Conservation (phyloP, 30 jellyfish, hydroid and myxozoan genomes). For the Hydractinia echinata region DNA sequence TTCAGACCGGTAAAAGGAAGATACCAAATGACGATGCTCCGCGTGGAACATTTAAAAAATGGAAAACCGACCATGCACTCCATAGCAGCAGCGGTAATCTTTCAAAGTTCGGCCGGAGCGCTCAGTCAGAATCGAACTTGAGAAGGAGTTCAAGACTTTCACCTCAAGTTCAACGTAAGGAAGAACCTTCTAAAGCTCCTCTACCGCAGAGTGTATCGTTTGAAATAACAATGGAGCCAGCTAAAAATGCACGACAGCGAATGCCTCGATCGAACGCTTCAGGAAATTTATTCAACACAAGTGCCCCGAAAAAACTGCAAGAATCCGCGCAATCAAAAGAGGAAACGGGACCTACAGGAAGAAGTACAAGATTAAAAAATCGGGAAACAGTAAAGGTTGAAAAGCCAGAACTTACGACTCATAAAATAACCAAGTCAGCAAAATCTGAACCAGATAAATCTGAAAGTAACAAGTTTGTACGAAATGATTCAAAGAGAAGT, state of each 20-base stretch:
- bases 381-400: not conserved
- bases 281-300: not conserved
- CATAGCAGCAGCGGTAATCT: slow-evolving; percentile 24
- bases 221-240: slow-evolving; percentile 35
- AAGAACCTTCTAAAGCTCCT: not conserved
- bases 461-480: not conserved
- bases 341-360: not conserved
- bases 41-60: slow-evolving; percentile 34
- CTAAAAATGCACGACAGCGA: slow-evolving; percentile 16
- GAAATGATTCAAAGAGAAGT: slow-evolving; percentile 20
- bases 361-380: not conserved
- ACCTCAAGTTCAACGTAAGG: not conserved
- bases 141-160: not conserved
- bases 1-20: slow-evolving; percentile 27
- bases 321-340: not conserved
- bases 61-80: slow-evolving; percentile 33
- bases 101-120: slow-evolving; percentile 4
- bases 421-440: not conserved
- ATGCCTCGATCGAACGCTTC: slow-evolving; percentile 25
- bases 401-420: not conserved
- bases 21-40: slow-evolving; percentile 31
- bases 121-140: slow-evolving; percentile 24
- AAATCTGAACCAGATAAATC: not conserved
- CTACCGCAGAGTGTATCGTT: slow-evolving; percentile 21
- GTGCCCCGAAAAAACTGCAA: not conserved